A percentile compares a stretch with the other conserved stretches of the same genome.
phyloP scores from a whole-genome alignment of 2,888 invertebrate genomes.

The Slavum lentiscoides region DNA sequence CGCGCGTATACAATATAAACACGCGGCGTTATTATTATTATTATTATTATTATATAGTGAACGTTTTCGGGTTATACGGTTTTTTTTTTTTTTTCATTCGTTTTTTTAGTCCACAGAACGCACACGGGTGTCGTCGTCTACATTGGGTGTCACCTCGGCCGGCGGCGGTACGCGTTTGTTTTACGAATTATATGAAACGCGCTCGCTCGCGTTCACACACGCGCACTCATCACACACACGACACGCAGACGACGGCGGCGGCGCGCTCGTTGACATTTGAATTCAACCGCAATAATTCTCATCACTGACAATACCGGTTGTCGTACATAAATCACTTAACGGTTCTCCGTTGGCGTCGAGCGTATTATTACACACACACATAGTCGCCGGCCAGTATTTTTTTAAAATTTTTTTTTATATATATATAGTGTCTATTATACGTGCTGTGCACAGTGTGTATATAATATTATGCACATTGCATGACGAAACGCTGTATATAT shows the following conservation, averaged over 20 bases:
- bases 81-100: background rate
- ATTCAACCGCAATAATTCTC: constrained; percentile 50
- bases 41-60: too few relatives aligned
- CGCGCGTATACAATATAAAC: too few relatives aligned
- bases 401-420: constrained; percentile 4
- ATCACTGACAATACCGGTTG: constrained; percentile 53
- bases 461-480: constrained; percentile 22
- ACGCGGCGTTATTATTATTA: too few relatives aligned
- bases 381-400: constrained; percentile 41
- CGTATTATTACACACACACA: background rate
- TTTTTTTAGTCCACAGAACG: background rate
- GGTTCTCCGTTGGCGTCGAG: constrained; percentile 28
- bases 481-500: constrained; percentile 41
- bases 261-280: constrained; percentile 43
- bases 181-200: constrained; percentile 27
- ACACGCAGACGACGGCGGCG: background rate
- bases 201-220: background rate
- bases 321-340: constrained; percentile 52
- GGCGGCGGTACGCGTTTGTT: constrained; percentile 17
- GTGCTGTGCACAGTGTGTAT: background rate
- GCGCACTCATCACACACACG: background rate
- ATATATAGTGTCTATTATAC: background rate
- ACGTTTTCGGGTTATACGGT: background rate
- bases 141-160: constrained; percentile 5
- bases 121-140: background rate